Conservation (phyloP, 1,140 invertebrate species). For the Cyclina sinensis region DNA sequence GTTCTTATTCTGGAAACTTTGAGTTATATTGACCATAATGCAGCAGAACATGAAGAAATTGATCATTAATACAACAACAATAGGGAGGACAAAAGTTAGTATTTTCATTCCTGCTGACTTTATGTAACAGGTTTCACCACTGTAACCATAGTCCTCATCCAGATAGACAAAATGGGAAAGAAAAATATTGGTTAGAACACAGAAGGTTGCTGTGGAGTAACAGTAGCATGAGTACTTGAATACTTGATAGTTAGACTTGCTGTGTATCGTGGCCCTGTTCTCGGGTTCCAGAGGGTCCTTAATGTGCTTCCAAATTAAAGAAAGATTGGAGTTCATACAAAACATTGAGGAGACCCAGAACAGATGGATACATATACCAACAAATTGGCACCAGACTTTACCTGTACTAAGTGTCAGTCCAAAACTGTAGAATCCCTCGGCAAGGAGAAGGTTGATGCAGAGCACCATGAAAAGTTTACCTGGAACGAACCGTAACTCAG, state of each 20-base stretch:
- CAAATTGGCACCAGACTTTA: neutral
- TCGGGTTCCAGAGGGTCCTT: neutral
- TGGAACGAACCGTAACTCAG: constrained; percentile 10
- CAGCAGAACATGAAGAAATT: constrained; percentile 3
- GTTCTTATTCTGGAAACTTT: neutral
- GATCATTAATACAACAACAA: neutral
- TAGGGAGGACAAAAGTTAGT: neutral
- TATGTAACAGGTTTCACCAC: constrained; percentile 5
- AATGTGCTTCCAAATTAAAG: neutral
- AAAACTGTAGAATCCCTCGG: constrained; percentile 4
- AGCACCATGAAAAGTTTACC: constrained; percentile 42
- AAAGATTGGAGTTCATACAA: constrained; percentile 15
- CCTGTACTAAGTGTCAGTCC: neutral
- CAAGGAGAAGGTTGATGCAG: constrained; percentile 23
- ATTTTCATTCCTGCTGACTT: neutral
- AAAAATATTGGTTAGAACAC: neutral
- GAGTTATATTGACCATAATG: neutral
- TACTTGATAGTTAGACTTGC: neutral
- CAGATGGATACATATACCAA: constrained; percentile 22
- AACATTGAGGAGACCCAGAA: constrained; percentile 16
- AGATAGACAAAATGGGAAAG: neutral
- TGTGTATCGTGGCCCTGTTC: neutral
- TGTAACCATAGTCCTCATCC: constrained; percentile 4
- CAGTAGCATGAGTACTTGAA: neutral
- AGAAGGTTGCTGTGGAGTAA: neutral